Conservation (phyloP, 2,113 vertebrate genomes). For the Odocoileus hemionus region DNA sequence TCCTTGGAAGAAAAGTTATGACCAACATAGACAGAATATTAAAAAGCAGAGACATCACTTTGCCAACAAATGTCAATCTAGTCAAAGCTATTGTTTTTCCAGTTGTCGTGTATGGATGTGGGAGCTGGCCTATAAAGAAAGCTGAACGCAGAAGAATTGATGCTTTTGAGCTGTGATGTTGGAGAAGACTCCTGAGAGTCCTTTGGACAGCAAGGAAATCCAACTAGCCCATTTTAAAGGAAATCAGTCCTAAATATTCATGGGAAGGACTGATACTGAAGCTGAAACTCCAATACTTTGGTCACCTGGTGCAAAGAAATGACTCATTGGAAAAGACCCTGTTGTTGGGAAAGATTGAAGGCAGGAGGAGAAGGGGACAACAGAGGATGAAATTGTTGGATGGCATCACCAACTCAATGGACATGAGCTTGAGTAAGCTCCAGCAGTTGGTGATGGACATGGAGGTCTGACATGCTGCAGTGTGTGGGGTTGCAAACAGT, state of each 20-base stretch:
- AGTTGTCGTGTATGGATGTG: neutral
- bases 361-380: rapidly evolving
- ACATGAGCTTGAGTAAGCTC: neutral
- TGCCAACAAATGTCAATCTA: neutral
- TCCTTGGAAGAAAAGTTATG: neutral
- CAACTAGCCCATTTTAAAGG: neutral
- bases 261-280: neutral
- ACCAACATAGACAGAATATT: neutral
- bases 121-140: neutral
- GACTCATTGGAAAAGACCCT: neutral
- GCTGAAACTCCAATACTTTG: neutral
- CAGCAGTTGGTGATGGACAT: neutral
- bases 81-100: neutral
- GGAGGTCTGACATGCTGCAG: neutral
- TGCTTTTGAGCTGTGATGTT: neutral
- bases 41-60: neutral
- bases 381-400: neutral
- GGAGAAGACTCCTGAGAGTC: neutral
- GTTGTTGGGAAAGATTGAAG: neutral
- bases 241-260: neutral
- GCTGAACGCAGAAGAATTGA: rapidly evolving
- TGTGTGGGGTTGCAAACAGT: neutral
- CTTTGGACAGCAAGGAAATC: neutral
- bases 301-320: neutral
- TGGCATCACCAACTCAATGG: neutral